These are phyloP conservation scores for Amblyornis subalaris DNA, from an alignment of 2,113 vertebrate genomes.

Conservation along the genomic window DNA sequence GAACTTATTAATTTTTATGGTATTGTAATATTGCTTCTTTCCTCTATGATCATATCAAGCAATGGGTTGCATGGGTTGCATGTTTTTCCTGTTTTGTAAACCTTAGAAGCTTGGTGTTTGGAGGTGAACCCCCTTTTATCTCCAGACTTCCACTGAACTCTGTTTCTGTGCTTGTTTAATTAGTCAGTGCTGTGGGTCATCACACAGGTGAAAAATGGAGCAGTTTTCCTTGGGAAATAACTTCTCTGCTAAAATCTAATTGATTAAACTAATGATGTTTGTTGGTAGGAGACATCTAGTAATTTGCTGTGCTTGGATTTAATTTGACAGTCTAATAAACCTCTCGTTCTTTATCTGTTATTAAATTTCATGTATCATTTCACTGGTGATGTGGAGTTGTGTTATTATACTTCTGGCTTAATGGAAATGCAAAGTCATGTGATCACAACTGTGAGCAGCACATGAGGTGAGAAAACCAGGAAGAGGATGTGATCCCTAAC, in stretches of 20 bases:
- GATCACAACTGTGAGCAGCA: accelerated
- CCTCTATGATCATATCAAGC: neutral
- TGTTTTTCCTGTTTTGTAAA: neutral
- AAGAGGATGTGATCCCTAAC: neutral
- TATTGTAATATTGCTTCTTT: neutral
- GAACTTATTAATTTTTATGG: neutral
- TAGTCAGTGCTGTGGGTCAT: neutral
- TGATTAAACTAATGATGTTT: neutral
- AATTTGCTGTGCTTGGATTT: neutral
- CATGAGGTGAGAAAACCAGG: accelerated
- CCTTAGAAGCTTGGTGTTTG: neutral
- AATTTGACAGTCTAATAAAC: neutral
- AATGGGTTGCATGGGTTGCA: neutral
- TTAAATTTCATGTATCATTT: neutral
- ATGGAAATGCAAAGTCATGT: neutral
- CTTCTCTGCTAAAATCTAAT: neutral
- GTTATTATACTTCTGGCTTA: neutral
- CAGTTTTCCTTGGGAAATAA: neutral
- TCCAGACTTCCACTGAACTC: neutral
- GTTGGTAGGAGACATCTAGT: neutral
- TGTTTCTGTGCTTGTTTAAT: neutral
- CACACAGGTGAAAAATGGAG: neutral
- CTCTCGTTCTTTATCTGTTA: neutral
- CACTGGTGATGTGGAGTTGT: neutral
- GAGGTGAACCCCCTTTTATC: neutral